These are phyloP conservation scores for Cyphomyrus plagiostoma DNA, from an alignment of 2,113 vertebrate species.

Conservation along the genomic window DNA sequence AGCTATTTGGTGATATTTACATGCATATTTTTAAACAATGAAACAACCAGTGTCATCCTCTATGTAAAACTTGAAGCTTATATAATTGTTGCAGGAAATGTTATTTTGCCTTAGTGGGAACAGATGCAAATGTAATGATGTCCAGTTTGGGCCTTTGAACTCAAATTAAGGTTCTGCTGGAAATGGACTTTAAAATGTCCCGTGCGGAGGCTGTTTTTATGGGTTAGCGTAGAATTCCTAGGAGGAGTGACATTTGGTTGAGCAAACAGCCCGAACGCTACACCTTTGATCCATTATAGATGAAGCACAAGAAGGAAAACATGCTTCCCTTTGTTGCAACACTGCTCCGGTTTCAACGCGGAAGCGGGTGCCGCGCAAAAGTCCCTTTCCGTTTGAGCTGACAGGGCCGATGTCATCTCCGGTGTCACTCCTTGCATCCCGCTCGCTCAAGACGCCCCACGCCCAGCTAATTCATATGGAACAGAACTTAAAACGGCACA, in stretches of 20 bases:
- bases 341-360: conserved; percentile 18
- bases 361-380: background rate
- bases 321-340: conserved; percentile 22
- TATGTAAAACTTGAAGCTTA: background rate
- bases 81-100: background rate
- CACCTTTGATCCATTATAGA: conserved; percentile 28
- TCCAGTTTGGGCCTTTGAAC: background rate
- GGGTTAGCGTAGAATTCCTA: background rate
- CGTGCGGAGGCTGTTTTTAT: background rate
- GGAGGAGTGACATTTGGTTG: conserved; percentile 18
- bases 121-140: background rate
- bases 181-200: background rate
- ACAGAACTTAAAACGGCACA: background rate
- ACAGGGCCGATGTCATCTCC: conserved; percentile 1
- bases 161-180: background rate
- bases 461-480: background rate
- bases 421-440: background rate
- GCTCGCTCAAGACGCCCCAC: background rate
- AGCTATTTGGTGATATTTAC: background rate
- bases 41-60: background rate
- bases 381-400: background rate
- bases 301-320: conserved; percentile 25
- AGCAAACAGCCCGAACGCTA: conserved; percentile 17
- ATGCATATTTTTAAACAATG: conserved; percentile 8
- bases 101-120: background rate